A percentile compares a stretch with the other conserved stretches of the same genome.
Evolutionary conservation across 2,797 vertebrate species (phyloP).

Genomic region (Malacoraja senta): DNA sequence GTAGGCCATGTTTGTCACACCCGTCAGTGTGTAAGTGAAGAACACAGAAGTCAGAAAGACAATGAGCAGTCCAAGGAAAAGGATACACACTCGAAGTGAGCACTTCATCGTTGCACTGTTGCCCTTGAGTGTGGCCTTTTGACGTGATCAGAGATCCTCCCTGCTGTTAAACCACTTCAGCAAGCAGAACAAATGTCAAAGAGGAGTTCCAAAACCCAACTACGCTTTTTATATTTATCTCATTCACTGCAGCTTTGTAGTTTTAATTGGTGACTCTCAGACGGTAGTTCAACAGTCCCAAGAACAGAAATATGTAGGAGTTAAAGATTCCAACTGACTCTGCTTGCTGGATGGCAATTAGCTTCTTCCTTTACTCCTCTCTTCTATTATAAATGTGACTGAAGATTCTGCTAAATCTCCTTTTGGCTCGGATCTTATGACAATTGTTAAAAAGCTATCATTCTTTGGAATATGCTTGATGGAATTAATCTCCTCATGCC

Average conservation of each 20-base stretch:
- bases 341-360: constrained; percentile 18
- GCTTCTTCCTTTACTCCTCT: constrained; percentile 1
- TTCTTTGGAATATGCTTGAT: constrained; percentile 13
- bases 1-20: constrained; percentile 70
- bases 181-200: background rate
- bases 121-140: background rate
- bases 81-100: constrained; percentile 80
- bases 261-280: background rate
- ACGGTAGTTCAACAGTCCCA: background rate
- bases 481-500: constrained; percentile 7
- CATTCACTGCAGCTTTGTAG: background rate
- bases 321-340: background rate
- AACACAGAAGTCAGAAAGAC: constrained; percentile 89
- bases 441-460: background rate
- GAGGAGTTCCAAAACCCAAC: background rate
- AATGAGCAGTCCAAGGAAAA: constrained; percentile 75
- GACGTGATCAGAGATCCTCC: background rate
- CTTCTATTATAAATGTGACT: background rate
- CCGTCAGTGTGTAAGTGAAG: constrained; percentile 84
- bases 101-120: constrained; percentile 67
- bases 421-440: background rate
- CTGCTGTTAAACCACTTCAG: background rate
- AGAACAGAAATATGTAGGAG: background rate
- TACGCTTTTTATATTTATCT: background rate
- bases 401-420: background rate